Evolutionary conservation across 2,113 vertebrate genomes (phyloP).

Genomic region (Ochotona princeps): DNA sequence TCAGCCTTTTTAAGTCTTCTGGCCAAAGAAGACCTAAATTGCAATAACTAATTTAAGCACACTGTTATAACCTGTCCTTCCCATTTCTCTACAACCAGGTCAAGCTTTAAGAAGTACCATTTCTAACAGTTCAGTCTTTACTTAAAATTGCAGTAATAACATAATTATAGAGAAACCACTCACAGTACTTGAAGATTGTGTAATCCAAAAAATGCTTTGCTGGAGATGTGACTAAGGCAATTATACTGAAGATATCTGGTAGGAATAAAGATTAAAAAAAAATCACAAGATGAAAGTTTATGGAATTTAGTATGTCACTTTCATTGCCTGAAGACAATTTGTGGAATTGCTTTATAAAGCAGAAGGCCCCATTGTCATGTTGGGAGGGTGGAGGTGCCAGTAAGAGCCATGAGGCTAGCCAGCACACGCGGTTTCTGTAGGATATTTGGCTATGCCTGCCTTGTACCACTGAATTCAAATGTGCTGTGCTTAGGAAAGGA

Average conservation of each 20-base stretch:
- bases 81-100: neutral
- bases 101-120: neutral
- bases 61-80: neutral
- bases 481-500: neutral
- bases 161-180: constrained; percentile 77
- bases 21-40: neutral
- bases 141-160: neutral
- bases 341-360: neutral
- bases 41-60: neutral
- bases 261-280: constrained; percentile 49
- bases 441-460: neutral
- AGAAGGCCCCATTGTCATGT: neutral
- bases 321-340: neutral
- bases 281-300: neutral
- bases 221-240: constrained; percentile 86
- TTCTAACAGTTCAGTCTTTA: neutral
- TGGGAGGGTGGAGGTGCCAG: neutral
- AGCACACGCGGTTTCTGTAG: no score
- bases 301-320: neutral
- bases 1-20: neutral
- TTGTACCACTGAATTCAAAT: neutral
- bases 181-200: constrained; percentile 86
- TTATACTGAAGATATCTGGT: constrained; percentile 89
- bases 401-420: neutral
- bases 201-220: constrained; percentile 87